Base-by-base conservation (phyloP, 2,113 vertebrate species). In the Cinclus cinclus region DNA sequence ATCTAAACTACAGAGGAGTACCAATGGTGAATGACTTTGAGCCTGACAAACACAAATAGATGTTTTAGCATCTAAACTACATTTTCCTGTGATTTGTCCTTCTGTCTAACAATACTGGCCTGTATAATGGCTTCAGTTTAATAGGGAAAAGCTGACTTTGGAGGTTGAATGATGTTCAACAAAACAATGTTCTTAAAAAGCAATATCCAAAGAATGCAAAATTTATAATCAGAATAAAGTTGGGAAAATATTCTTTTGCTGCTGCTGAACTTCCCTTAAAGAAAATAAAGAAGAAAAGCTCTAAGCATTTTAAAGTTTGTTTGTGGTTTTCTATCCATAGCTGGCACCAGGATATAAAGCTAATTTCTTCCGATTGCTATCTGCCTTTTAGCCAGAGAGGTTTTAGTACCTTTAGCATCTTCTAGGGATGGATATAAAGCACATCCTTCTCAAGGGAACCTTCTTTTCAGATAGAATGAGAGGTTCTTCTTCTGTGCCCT, bases 291-390 rank as follows among this genome's bases (percentile, higher is more conserved):
- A 39, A 41, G 5, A 31, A 39, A 65, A 92, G 39, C 79, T 86
- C 35, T 23, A 84, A 82, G 65, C 62, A 56, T 64, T 87, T 83
- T 84, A 15, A 73, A 82, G 41, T 82, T 89, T 80, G 53, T 74
- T 92, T 83, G 81, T 62, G 50, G 7, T 50, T 47, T 91, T 91
- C 85, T 62, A 89, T 52, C 77, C 89, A 64, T 69, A 94, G 80
- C 28, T 75, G 56, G 87, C 82, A 95, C 78, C 46, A 59, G 55
- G 67, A 91, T 73, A 85, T 65, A 91, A 84, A 92, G 91, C 65
- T 95, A 69, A 96, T 92, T 96, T 82, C 87, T 95, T 92, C 67
- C 82, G 77, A 30, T 90, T 91, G 94, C 63, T 62, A 24, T 64
- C 87, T 85, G 87, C 67, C 84, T 95, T 76, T 70, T 13, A 85